Conservation (phyloP, 1,140 invertebrate genomes). For the Branchinecta lynchi region DNA sequence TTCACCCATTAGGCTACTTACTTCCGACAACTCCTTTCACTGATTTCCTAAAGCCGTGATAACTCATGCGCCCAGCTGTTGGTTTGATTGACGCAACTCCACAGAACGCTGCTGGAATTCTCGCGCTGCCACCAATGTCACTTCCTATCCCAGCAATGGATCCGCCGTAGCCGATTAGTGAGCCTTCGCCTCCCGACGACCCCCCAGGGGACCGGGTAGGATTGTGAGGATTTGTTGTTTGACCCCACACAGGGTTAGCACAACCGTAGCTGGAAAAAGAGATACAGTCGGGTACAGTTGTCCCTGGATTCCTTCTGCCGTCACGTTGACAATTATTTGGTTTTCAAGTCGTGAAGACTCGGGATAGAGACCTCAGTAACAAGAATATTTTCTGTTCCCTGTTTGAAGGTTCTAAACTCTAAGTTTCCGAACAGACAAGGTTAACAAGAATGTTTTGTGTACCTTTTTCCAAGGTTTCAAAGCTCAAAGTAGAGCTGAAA, state of each 20-base stretch:
- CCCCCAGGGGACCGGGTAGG: constrained; percentile 30
- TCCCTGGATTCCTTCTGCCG: too few relatives aligned
- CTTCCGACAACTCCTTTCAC: constrained; percentile 15
- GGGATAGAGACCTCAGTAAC: too few relatives aligned
- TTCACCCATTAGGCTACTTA: constrained; percentile 11
- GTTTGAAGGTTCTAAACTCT: too few relatives aligned
- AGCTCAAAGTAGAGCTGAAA: too few relatives aligned
- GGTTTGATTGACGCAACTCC: constrained; percentile 40
- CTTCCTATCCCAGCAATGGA: constrained; percentile 35
- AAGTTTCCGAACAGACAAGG: too few relatives aligned
- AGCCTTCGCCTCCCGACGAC: constrained; percentile 29
- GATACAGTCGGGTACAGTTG: not conserved
- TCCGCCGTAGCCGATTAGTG: constrained; percentile 32
- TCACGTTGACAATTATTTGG: too few relatives aligned
- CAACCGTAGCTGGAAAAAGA: constrained; percentile 27
- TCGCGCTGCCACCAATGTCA: constrained; percentile 43
- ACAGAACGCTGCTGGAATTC: constrained; percentile 43
- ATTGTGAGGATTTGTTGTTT: constrained; percentile 31
- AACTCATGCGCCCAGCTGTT: constrained; percentile 24
- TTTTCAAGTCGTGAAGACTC: too few relatives aligned
- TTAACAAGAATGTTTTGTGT: too few relatives aligned
- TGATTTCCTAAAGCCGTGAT: not conserved
- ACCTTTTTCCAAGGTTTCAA: too few relatives aligned
- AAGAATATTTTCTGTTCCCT: too few relatives aligned
- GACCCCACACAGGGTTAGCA: constrained; percentile 36